phyloP scores from a whole-genome alignment of 2,797 vertebrate genomes.

The Florisuga fusca region DNA sequence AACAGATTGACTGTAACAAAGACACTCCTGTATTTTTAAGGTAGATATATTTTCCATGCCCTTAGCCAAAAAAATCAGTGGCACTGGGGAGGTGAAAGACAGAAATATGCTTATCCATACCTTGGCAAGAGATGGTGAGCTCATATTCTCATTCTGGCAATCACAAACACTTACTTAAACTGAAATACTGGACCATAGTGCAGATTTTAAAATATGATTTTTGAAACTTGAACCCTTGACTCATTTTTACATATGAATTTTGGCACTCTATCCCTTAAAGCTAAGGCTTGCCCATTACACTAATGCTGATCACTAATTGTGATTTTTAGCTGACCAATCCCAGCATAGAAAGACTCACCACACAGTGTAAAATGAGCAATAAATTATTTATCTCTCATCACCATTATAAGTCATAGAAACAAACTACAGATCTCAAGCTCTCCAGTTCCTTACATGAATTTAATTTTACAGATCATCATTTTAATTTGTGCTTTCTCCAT shows the following conservation, averaged over 20 bases:
- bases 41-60: slow-evolving; percentile 38
- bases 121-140: slow-evolving; percentile 47
- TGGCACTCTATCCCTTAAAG: slow-evolving; percentile 12
- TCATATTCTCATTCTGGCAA: slow-evolving; percentile 53
- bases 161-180: slow-evolving; percentile 59
- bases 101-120: slow-evolving; percentile 27
- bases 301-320: not conserved
- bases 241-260: slow-evolving; percentile 49
- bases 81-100: not conserved
- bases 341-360: not conserved
- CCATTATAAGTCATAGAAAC: not conserved
- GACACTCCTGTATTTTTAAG: slow-evolving; percentile 29
- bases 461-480: slow-evolving; percentile 46
- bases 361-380: slow-evolving; percentile 8
- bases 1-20: slow-evolving; percentile 26
- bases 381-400: slow-evolving; percentile 36
- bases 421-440: slow-evolving; percentile 1
- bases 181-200: slow-evolving; percentile 26
- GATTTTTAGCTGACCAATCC: slow-evolving; percentile 5
- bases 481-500: slow-evolving; percentile 16
- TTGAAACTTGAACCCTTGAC: slow-evolving; percentile 54
- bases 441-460: not conserved
- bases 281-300: not conserved
- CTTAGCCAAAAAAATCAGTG: slow-evolving; percentile 19
- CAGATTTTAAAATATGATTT: slow-evolving; percentile 27